phyloP scores from a whole-genome alignment of 2,797 vertebrate species.

The Huso huso region DNA sequence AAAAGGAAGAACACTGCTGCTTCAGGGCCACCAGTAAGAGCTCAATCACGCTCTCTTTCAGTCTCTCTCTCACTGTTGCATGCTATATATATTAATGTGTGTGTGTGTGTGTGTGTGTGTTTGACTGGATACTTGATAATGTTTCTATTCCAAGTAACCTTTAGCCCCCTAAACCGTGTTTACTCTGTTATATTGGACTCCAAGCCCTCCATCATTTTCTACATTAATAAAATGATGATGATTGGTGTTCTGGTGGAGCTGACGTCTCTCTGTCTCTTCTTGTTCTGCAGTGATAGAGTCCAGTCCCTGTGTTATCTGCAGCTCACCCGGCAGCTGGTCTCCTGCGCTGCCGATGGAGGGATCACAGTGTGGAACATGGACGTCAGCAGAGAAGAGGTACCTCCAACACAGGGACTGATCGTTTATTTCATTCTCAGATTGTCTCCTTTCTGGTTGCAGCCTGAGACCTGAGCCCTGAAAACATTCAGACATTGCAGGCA shows the following conservation, averaged over 20 bases:
- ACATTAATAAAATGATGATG: too few relatives aligned
- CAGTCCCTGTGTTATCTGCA: slow-evolving; percentile 86
- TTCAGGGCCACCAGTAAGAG: slow-evolving; percentile 92
- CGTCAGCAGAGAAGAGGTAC: slow-evolving; percentile 83
- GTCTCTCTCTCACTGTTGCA: background rate
- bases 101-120: background rate
- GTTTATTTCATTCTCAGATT: too few relatives aligned
- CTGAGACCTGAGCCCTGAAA: too few relatives aligned
- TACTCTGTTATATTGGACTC: too few relatives aligned
- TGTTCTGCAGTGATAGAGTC: slow-evolving; percentile 74
- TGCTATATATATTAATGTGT: too few relatives aligned
- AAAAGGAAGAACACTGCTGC: slow-evolving; percentile 79
- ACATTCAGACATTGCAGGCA: too few relatives aligned
- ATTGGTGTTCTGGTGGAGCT: background rate
- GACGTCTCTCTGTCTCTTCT: slow-evolving; percentile 2
- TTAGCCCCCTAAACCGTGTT: too few relatives aligned
- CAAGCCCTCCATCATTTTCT: too few relatives aligned
- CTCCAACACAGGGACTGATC: background rate
- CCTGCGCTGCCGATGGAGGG: slow-evolving; percentile 85
- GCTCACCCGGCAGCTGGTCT: slow-evolving; percentile 80
- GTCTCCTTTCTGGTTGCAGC: too few relatives aligned
- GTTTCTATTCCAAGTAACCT: background rate
- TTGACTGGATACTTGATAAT: background rate
- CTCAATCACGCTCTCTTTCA: slow-evolving; percentile 9
- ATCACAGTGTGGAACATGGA: slow-evolving; percentile 98